Evolutionary conservation across 1,140 invertebrate species (phyloP).

Genomic region (Orchesella cincta): DNA sequence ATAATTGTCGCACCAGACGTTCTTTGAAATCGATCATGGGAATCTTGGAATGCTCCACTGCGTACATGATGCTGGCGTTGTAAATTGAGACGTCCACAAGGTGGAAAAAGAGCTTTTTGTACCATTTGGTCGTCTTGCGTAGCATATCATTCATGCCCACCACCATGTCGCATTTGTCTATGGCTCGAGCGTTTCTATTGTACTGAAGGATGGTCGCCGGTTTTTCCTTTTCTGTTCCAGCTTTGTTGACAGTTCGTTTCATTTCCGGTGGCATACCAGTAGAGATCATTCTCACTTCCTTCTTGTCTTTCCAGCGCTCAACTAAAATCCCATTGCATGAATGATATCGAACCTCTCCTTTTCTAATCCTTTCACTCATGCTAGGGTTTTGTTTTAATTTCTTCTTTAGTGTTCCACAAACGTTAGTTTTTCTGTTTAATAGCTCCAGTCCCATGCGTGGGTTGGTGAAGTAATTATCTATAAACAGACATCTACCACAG

Average conservation of each 20-base stretch:
- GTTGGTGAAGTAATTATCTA: slow-evolving; percentile 58
- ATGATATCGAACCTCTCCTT: neutral
- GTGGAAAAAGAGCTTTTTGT: neutral
- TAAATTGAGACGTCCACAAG: neutral
- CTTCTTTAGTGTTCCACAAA: slow-evolving; percentile 49
- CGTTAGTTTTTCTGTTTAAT: slow-evolving; percentile 53
- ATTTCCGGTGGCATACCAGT: neutral
- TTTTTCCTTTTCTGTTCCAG: neutral
- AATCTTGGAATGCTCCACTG: neutral
- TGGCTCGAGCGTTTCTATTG: neutral
- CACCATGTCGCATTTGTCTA: neutral
- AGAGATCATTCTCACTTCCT: neutral
- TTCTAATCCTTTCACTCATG: neutral
- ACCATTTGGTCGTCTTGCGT: slow-evolving; percentile 1
- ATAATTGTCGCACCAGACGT: neutral
- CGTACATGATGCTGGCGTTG: neutral
- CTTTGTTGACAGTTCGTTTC: neutral
- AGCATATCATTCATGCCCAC: neutral
- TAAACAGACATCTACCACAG: slow-evolving; percentile 55
- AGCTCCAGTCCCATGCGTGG: slow-evolving; percentile 53
- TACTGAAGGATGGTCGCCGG: neutral
- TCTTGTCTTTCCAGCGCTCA: neutral
- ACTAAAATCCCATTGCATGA: slow-evolving; percentile 4
- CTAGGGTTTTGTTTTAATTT: slow-evolving; percentile 31
- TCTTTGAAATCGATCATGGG: neutral